Evolutionary conservation across 2,797 vertebrate genomes (phyloP).

Genomic region (Bovichtus diacanthus): DNA sequence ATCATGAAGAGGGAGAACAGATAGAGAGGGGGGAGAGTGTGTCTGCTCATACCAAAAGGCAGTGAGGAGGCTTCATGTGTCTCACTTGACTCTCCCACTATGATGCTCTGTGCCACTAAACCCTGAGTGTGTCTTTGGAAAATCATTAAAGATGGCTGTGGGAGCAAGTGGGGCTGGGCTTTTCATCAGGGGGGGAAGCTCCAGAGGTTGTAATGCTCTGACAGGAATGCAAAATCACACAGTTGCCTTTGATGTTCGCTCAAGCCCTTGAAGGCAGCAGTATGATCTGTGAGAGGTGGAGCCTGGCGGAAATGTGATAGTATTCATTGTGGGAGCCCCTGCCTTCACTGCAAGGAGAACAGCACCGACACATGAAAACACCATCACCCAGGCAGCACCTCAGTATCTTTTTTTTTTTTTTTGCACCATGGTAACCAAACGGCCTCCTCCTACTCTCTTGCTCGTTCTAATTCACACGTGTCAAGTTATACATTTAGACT

Average conservation of each 20-base stretch:
- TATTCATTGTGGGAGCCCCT: slow-evolving; percentile 65
- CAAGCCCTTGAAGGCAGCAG: slow-evolving; percentile 77
- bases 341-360: slow-evolving; percentile 51
- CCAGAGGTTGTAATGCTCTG: slow-evolving; percentile 76
- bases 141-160: slow-evolving; percentile 70
- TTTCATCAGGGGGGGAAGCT: slow-evolving; percentile 53
- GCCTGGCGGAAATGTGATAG: slow-evolving; percentile 78
- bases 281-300: slow-evolving; percentile 74
- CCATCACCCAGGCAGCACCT: slow-evolving; percentile 41
- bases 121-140: slow-evolving; percentile 60
- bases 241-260: slow-evolving; percentile 80
- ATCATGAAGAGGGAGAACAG: slow-evolving; percentile 37
- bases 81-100: slow-evolving; percentile 56
- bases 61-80: slow-evolving; percentile 36
- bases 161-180: slow-evolving; percentile 48
- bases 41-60: slow-evolving; percentile 44
- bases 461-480: slow-evolving; percentile 15
- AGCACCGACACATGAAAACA: slow-evolving; percentile 51
- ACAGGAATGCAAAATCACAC: slow-evolving; percentile 79
- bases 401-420: slow-evolving; percentile 30
- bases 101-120: slow-evolving; percentile 55
- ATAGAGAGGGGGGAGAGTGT: slow-evolving; percentile 8
- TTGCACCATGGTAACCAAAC: slow-evolving; percentile 51
- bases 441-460: slow-evolving; percentile 47
- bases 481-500: slow-evolving; percentile 44